phyloP scores from a whole-genome alignment of 1,140 invertebrate genomes.

The Rhagoletis pomonella region DNA sequence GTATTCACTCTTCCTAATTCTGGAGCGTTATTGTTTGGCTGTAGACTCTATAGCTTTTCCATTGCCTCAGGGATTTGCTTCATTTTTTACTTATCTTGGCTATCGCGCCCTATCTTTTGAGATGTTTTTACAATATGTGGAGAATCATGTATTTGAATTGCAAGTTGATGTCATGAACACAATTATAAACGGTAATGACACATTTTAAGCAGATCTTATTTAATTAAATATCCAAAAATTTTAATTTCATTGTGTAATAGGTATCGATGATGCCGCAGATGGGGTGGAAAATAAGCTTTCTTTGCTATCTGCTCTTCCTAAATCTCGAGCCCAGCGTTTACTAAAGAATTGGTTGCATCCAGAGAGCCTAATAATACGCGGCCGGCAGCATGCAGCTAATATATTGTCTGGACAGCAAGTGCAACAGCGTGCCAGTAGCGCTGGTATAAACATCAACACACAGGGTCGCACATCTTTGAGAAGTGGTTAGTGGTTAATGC shows the following conservation, averaged over 20 bases:
- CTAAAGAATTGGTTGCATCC: slow-evolving; percentile 87
- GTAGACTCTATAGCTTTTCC: slow-evolving; percentile 88
- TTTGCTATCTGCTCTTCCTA: slow-evolving; percentile 82
- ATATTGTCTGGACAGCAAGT: slow-evolving; percentile 80
- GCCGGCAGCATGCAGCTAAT: slow-evolving; percentile 85
- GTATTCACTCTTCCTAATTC: slow-evolving; percentile 81
- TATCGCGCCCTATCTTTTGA: slow-evolving; percentile 84
- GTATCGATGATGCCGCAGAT: slow-evolving; percentile 81
- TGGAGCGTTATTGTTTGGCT: slow-evolving; percentile 86
- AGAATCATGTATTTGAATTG: slow-evolving; percentile 86
- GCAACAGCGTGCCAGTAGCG: slow-evolving; percentile 62
- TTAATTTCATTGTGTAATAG: slow-evolving; percentile 72
- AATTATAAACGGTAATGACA: slow-evolving; percentile 81
- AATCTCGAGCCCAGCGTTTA: slow-evolving; percentile 83
- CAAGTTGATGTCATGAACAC: slow-evolving; percentile 91
- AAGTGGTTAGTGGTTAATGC: slow-evolving; percentile 52
- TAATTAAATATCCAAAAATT: too few relatives aligned
- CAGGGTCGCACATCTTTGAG: slow-evolving; percentile 62
- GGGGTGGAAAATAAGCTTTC: slow-evolving; percentile 82
- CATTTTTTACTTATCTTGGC: slow-evolving; percentile 90
- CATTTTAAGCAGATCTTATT: slow-evolving; percentile 19
- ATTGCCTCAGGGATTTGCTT: slow-evolving; percentile 88
- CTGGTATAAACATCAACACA: slow-evolving; percentile 54
- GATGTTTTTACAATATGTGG: slow-evolving; percentile 87
- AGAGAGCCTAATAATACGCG: slow-evolving; percentile 84